These are phyloP conservation scores for Shargacucullia verbasci DNA, from an alignment of 2,888 invertebrate genomes.

Conservation along the genomic window DNA sequence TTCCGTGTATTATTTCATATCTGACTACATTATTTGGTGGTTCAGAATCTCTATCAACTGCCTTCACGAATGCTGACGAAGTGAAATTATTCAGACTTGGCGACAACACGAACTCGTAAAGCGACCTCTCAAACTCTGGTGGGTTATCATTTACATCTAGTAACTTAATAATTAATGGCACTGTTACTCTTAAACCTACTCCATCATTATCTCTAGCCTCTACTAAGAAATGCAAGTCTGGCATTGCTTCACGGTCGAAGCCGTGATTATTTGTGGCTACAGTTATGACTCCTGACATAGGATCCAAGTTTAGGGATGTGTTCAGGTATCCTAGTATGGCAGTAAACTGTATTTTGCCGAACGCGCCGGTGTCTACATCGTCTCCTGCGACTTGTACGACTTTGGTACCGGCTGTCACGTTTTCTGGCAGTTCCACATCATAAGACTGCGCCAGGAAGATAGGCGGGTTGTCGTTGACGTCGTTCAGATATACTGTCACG, in stretches of 20 bases:
- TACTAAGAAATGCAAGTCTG: constrained; percentile 93
- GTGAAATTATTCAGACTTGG: constrained; percentile 93
- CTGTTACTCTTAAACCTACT: constrained; percentile 92
- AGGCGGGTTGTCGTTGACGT: constrained; percentile 96
- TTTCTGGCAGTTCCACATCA: constrained; percentile 93
- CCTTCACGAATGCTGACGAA: constrained; percentile 93
- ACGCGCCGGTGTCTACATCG: constrained; percentile 94
- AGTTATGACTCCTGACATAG: constrained; percentile 93
- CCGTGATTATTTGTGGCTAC: constrained; percentile 93
- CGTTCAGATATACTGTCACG: constrained; percentile 94
- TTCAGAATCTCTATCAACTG: constrained; percentile 94
- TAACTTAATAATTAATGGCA: constrained; percentile 93
- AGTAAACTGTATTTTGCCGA: constrained; percentile 94
- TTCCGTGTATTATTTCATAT: constrained; percentile 94
- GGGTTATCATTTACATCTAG: constrained; percentile 95
- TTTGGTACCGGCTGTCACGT: constrained; percentile 92
- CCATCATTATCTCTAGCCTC: constrained; percentile 97
- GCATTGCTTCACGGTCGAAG: constrained; percentile 95
- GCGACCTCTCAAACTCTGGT: constrained; percentile 94
- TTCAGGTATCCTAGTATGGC: constrained; percentile 93
- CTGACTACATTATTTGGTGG: constrained; percentile 95
- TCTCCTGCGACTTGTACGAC: constrained; percentile 94
- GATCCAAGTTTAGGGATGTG: constrained; percentile 93
- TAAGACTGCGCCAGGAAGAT: constrained; percentile 93
- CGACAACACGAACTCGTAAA: constrained; percentile 94